Conservation (phyloP, 2,113 vertebrate genomes). For the Porphyrio hochstetteri region DNA sequence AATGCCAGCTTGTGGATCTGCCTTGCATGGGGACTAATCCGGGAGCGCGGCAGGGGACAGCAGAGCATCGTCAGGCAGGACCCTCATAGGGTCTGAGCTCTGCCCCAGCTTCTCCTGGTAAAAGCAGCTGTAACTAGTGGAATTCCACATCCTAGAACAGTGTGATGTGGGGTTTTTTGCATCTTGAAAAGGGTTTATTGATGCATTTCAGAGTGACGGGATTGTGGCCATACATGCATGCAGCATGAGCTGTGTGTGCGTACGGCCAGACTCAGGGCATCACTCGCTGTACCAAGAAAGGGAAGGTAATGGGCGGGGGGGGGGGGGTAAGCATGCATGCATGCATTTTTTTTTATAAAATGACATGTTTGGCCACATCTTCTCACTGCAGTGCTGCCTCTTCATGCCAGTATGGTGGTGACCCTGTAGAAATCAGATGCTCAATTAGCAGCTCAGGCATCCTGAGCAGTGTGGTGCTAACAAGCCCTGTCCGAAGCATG, state of each 20-base stretch:
- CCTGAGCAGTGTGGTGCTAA: fast-evolving
- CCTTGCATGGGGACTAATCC: neutral
- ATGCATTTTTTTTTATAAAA: neutral
- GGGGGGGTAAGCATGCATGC: fast-evolving
- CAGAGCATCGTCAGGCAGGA: neutral
- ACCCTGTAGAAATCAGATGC: neutral
- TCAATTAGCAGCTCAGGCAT: neutral
- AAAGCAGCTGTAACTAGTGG: neutral
- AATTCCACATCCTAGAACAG: neutral
- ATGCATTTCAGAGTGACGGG: neutral
- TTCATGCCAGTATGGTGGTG: neutral
- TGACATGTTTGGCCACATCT: neutral
- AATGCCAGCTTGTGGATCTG: fast-evolving
- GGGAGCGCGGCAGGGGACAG: neutral
- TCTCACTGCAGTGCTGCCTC: neutral
- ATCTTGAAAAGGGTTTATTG: neutral
- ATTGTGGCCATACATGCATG: neutral
- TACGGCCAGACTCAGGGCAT: neutral
- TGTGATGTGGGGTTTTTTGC: neutral
- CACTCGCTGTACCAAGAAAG: fast-evolving
- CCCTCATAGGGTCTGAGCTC: neutral
- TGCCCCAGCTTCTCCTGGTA: neutral
- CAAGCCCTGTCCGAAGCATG: neutral
- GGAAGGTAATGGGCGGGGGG: neutral
- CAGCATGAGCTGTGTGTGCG: fast-evolving